Evolutionary conservation across 2,888 invertebrate genomes (phyloP), one percentile per base, ranked within the genome.

Genomic region (Sphecodes monilicornis): DNA sequence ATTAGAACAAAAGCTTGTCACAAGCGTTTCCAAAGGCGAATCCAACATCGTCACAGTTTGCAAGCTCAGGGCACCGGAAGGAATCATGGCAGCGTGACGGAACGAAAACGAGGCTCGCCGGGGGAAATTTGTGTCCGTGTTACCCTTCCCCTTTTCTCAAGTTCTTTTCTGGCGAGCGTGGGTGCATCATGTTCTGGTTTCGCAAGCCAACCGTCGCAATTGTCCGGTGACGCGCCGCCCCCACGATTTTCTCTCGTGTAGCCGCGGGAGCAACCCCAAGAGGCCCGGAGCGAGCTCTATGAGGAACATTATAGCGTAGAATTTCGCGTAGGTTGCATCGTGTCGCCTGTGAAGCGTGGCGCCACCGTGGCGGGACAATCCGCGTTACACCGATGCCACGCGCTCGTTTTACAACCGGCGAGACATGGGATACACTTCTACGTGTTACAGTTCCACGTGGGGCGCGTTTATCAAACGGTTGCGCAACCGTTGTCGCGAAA

Each of bases 281-380:
- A 36, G 50, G n/a, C 50, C 60, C 60, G 16, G 29, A 29, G 60
- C 26, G 5, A 60, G 29, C 26, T 70, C 46, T 87, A 90, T 78
- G 89, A 80, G 75, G 82, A 60, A 90, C 88, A 82, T 90, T 90
- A 89, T 82, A 80, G 84, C 81, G 80, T 50, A 85, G 90, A 88
- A 91, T 91, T 91, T 90, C 91, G 91, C 91, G 91, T 92, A 91
- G 91, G 91, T 78, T 83, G 91, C 83, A 75, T 86, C 88, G 79
- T 77, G 80, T 89, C 84, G 82, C 78, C 82, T 80, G 77, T 88
- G 91, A 88, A 88, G 87, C 87, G 87, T 85, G 93, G 93, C 93
- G 93, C 93, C 93, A 92, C 91, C 80, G 87, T 86, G 92, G 90
- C 93, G 92, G 91, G 90, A 91, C 90, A 89, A 90, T 91, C 77